A percentile compares a stretch with the other conserved stretches of the same genome.
phyloP scores from a whole-genome alignment of 1,140 invertebrate species.

The Littorina saxatilis region DNA sequence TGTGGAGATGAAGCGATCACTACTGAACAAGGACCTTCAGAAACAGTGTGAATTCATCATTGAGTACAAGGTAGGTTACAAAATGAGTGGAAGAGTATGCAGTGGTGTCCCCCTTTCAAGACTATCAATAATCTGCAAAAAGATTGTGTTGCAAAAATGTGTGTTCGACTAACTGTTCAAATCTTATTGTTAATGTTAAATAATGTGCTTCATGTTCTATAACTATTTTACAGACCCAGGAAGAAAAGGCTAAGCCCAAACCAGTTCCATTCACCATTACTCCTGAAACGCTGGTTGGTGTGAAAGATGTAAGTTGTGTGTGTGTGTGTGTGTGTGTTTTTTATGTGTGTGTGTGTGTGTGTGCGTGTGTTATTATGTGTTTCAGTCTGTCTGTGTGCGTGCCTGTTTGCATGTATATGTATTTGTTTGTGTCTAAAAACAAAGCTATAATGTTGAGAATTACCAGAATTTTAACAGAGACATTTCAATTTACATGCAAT shows the following conservation, averaged over 20 bases:
- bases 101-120: not conserved
- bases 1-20: constrained; percentile 92
- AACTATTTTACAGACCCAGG: constrained; percentile 66
- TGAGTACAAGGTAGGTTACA: constrained; percentile 82
- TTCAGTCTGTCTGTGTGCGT: too few relatives aligned
- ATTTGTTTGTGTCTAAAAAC: too few relatives aligned
- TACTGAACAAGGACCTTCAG: constrained; percentile 90
- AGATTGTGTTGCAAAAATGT: not conserved
- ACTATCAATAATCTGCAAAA: not conserved
- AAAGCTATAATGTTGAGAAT: too few relatives aligned
- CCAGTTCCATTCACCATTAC: constrained; percentile 88
- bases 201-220: not conserved
- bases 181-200: not conserved
- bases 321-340: too few relatives aligned
- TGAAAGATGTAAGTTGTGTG: constrained; percentile 77
- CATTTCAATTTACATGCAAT: too few relatives aligned
- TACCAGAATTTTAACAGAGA: too few relatives aligned
- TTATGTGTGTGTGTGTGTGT: too few relatives aligned
- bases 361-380: too few relatives aligned
- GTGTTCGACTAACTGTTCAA: not conserved
- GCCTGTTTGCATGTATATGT: too few relatives aligned
- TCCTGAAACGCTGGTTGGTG: constrained; percentile 86
- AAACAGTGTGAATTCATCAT: constrained; percentile 94
- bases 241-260: constrained; percentile 77
- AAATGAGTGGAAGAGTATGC: not conserved